Conservation (phyloP, 2,888 invertebrate genomes). For the Heliothis peltigera region DNA sequence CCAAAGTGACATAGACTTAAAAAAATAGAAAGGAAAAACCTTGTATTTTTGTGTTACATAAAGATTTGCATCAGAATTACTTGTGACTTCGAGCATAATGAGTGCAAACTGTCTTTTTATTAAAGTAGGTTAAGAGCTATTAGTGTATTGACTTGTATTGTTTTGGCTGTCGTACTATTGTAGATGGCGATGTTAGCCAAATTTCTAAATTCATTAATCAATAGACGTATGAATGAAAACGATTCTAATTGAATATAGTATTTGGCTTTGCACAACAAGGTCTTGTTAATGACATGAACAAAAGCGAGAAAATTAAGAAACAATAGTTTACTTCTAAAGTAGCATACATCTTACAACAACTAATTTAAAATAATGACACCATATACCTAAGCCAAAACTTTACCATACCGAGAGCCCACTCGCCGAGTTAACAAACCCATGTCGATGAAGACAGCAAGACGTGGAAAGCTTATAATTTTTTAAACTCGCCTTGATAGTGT, state of each 20-base stretch:
- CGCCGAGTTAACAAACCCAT: constrained; percentile 17
- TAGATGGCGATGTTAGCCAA: constrained; percentile 28
- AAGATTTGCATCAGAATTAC: constrained; percentile 38
- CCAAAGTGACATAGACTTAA: no score
- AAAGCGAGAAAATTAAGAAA: neutral
- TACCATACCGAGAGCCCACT: constrained; percentile 3
- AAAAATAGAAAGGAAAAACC: neutral
- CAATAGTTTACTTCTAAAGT: neutral
- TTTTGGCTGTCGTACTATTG: constrained; percentile 23
- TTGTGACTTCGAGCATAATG: constrained; percentile 1
- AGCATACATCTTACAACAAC: neutral
- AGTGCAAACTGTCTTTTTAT: constrained; percentile 1
- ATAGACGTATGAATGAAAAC: constrained; percentile 32
- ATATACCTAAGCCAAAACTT: neutral
- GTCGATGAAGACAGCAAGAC: constrained; percentile 43
- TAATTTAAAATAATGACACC: neutral
- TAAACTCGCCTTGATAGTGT: constrained; percentile 51
- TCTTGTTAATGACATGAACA: neutral
- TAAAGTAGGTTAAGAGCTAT: constrained; percentile 36
- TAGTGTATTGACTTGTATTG: constrained; percentile 30
- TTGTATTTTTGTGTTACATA: constrained; percentile 1
- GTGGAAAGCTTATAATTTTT: constrained; percentile 58
- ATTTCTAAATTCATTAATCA: constrained; percentile 35
- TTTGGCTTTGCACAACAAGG: no score
- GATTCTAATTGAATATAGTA: constrained; percentile 21